Evolutionary conservation across 2,888 invertebrate genomes (phyloP), one percentile per base, ranked within the genome.

Genomic region (Drosophila lutescens): DNA sequence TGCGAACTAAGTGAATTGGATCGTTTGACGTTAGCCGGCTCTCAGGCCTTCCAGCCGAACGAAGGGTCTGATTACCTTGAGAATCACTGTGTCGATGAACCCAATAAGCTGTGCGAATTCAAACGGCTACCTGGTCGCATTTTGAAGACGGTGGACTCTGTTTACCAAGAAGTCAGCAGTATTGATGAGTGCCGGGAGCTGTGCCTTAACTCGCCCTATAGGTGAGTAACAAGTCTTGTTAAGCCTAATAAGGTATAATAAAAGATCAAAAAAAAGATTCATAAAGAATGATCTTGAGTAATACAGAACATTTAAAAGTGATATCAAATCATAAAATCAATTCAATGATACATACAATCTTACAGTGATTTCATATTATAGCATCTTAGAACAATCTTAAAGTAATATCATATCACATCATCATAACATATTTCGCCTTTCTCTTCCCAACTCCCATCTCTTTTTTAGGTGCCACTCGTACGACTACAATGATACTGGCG

Each of bases 1-100:
- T 98, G 98, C 93, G 96, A 96, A 91, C 93, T 97, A 81, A 97
- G 97, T 70, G 96, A 96, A 92, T 96, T 98, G 97, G 97, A 97
- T 93, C 95, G 97, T 80, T 94, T 97, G 92, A 97, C 97, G 56
- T 93, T 97, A 86, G 97, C 96, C 66, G 97, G 97, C 86, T 95
- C 95, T 67, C 95, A 94, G 87, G 94, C 95, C 79, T 96, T 97
- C 93, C 95, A 95, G 91, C 93, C 93, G 67, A 93, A 93, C 80
- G 94, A 94, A 91, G 85, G 85, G 20, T 84, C 58, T 9, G 85
- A 85, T 40, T 85, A 85, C 50, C 74, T 85, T 8, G 85, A 97
- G 92, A 97, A 97, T 93, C 97, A 97, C 92, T 97, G 97, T 92
- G 96, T 97, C 43, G 97, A 97, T 86, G 97, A 98, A 90, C 97